Conservation (phyloP, 2,113 vertebrate species). For the Cochlearius cochlearius region DNA sequence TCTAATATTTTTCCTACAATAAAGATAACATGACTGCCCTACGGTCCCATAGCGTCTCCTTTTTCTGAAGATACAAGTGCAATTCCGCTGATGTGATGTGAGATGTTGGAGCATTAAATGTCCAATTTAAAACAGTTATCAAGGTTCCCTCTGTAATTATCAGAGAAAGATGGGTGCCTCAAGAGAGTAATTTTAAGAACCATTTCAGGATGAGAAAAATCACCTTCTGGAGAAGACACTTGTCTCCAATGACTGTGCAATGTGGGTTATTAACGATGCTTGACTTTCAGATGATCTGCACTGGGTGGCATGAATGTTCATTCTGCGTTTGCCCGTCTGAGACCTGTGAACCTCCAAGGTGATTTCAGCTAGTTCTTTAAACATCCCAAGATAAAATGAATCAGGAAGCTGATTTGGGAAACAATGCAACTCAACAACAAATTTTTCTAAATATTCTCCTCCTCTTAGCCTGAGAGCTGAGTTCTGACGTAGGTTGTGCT, state of each 20-base stretch:
- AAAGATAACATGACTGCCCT: not conserved
- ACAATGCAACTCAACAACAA: not conserved
- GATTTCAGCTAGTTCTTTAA: not conserved
- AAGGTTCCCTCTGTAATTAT: not conserved
- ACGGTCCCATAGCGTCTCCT: not conserved
- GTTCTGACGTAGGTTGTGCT: not conserved
- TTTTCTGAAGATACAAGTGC: not conserved
- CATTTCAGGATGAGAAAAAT: not conserved
- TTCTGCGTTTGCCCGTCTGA: not conserved
- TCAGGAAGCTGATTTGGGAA: not conserved
- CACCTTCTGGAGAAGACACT: not conserved
- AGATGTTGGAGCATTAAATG: not conserved
- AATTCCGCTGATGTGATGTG: not conserved
- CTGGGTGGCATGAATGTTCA: not conserved
- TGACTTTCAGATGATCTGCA: not conserved
- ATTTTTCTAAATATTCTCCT: not conserved
- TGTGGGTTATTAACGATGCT: not conserved
- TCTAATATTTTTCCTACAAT: not conserved
- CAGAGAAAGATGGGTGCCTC: not conserved
- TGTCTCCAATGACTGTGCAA: not conserved
- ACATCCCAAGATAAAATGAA: not conserved
- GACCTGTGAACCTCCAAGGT: not conserved
- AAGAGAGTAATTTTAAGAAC: not conserved
- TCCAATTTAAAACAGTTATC: not conserved
- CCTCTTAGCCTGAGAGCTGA: not conserved